phyloP scores from a whole-genome alignment of 2,797 vertebrate genomes.

The Falco naumanni region DNA sequence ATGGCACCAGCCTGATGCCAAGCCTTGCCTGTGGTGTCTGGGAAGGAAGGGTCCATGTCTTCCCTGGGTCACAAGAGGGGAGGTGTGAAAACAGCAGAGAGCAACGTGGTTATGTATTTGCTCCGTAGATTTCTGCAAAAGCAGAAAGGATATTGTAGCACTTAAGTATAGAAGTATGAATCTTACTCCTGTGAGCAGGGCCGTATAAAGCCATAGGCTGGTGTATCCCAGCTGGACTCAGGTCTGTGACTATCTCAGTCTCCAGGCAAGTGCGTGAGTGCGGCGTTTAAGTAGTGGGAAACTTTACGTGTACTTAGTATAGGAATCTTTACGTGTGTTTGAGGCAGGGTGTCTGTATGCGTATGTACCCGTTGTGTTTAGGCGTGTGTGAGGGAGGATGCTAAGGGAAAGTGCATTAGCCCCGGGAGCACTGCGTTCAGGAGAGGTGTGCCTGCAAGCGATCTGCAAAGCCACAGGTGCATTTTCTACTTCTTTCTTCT shows the following conservation, averaged over 20 bases:
- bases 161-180: background rate
- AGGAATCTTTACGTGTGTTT: background rate
- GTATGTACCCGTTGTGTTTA: fast-evolving
- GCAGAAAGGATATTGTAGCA: background rate
- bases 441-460: background rate
- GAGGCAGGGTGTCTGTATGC: background rate
- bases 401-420: background rate
- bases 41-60: background rate
- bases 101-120: background rate
- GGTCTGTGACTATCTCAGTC: background rate
- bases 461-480: background rate
- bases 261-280: background rate
- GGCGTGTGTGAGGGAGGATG: background rate
- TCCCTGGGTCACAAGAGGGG: background rate
- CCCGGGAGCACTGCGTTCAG: background rate
- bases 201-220: background rate
- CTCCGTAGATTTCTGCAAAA: background rate
- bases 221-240: background rate
- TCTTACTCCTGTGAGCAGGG: background rate
- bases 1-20: background rate
- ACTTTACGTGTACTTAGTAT: background rate
- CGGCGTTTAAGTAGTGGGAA: background rate
- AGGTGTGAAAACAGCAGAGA: background rate
- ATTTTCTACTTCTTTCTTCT: background rate
- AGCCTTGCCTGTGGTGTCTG: background rate